A percentile compares a stretch with the other conserved stretches of the same genome.
These are phyloP conservation scores for Zapus hudsonius DNA, from an alignment of 2,113 vertebrate genomes.

Conservation along the genomic window DNA sequence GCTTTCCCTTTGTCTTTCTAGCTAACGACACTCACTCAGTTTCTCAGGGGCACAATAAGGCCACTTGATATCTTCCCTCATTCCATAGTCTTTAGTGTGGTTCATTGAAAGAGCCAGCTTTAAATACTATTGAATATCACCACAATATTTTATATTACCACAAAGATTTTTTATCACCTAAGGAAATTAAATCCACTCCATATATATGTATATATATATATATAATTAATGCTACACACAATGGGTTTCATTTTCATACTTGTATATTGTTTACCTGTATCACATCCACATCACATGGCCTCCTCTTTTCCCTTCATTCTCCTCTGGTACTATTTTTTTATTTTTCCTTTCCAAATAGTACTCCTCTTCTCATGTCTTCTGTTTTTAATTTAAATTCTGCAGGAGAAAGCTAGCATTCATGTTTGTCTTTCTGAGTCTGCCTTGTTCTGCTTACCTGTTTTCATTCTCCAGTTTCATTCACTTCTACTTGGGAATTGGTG, in stretches of 20 bases:
- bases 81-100: background rate
- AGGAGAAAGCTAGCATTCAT: background rate
- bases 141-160: background rate
- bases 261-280: background rate
- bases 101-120: background rate
- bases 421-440: background rate
- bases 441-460: background rate
- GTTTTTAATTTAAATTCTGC: background rate
- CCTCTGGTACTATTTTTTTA: background rate
- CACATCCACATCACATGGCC: too few species aligned
- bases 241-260: background rate
- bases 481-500: too few species aligned
- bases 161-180: background rate
- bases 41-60: background rate
- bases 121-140: background rate
- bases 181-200: background rate
- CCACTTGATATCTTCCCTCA: background rate
- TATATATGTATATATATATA: too few species aligned
- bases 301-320: background rate
- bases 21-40: background rate
- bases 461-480: background rate
- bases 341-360: background rate
- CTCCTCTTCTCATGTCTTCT: background rate
- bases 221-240: too few species aligned
- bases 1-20: background rate